phyloP scores from a whole-genome alignment of 2,888 invertebrate species.

The Microplitis manilae region DNA sequence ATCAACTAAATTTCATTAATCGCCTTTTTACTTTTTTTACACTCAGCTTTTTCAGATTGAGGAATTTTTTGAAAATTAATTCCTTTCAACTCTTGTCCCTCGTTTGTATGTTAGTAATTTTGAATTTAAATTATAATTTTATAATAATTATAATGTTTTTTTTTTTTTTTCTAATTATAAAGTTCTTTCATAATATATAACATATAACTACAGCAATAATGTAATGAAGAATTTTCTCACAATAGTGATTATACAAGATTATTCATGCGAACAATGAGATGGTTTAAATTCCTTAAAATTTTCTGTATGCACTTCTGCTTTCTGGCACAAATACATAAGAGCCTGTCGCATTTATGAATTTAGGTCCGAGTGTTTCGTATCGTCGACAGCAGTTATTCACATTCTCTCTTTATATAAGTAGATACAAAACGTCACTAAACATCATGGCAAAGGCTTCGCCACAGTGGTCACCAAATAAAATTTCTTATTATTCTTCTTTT shows the following conservation, averaged over 20 bases:
- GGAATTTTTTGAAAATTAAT: too few relatives aligned
- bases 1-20: too few relatives aligned
- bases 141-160: not conserved
- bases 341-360: conserved; percentile 9
- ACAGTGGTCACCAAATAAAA: conserved; percentile 14
- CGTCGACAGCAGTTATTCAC: conserved; percentile 23
- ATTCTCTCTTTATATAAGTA: conserved; percentile 3
- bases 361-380: conserved; percentile 14
- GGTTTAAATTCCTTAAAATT: conserved; percentile 9
- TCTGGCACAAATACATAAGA: conserved; percentile 18
- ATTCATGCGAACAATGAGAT: conserved; percentile 37
- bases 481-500: conserved; percentile 21
- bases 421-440: conserved; percentile 10
- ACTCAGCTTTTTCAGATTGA: too few relatives aligned
- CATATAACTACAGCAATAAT: not conserved
- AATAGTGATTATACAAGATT: conserved; percentile 19
- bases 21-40: too few relatives aligned
- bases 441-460: conserved; percentile 3
- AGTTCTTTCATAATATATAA: not conserved
- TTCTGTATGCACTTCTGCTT: conserved; percentile 32
- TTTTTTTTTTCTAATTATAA: not conserved
- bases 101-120: not conserved
- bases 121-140: not conserved
- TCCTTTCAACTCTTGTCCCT: not conserved
- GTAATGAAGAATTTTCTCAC: not conserved